Percentiles rank a stretch among this genome's conserved stretches.
These are phyloP conservation scores for Octodonta nipae DNA, from an alignment of 2,888 invertebrate genomes.

Conservation along the genomic window DNA sequence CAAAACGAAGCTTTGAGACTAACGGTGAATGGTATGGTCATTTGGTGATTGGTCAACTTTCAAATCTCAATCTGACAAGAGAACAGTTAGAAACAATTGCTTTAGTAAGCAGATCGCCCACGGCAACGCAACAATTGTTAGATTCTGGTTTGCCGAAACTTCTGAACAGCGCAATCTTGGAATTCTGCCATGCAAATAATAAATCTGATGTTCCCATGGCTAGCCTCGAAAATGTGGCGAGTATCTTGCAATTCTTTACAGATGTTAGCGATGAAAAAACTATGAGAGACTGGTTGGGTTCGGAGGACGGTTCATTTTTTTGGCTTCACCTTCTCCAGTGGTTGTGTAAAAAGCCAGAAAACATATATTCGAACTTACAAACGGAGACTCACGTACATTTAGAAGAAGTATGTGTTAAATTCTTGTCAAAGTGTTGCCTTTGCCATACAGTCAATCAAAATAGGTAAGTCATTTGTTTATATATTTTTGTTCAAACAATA, in stretches of 20 bases:
- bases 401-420: slow-evolving; percentile 66
- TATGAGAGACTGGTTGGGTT: slow-evolving; percentile 81
- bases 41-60: slow-evolving; percentile 43
- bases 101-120: slow-evolving; percentile 66
- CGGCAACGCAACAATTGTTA: slow-evolving; percentile 60
- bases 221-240: slow-evolving; percentile 47
- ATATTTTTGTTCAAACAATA: too few relatives aligned
- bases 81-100: slow-evolving; percentile 65
- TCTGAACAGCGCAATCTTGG: slow-evolving; percentile 48
- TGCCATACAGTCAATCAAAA: slow-evolving; percentile 77
- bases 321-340: slow-evolving; percentile 71
- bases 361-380: slow-evolving; percentile 20
- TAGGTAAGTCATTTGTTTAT: slow-evolving; percentile 31
- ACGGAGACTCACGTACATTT: slow-evolving; percentile 42
- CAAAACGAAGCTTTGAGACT: slow-evolving; percentile 41
- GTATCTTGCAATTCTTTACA: slow-evolving; percentile 67
- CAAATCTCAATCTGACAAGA: slow-evolving; percentile 43
- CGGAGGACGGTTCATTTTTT: slow-evolving; percentile 64
- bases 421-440: slow-evolving; percentile 70
- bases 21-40: slow-evolving; percentile 45
- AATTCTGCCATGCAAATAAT: slow-evolving; percentile 29
- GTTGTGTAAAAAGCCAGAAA: slow-evolving; percentile 42
- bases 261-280: slow-evolving; percentile 66
- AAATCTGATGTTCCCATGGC: slow-evolving; percentile 36
- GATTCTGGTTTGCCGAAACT: slow-evolving; percentile 59